A percentile compares a stretch with the other conserved stretches of the same genome.
Evolutionary conservation across 92 coral and sea anemone genomes (phyloP).

Genomic region (Zoanthus solanderi): DNA sequence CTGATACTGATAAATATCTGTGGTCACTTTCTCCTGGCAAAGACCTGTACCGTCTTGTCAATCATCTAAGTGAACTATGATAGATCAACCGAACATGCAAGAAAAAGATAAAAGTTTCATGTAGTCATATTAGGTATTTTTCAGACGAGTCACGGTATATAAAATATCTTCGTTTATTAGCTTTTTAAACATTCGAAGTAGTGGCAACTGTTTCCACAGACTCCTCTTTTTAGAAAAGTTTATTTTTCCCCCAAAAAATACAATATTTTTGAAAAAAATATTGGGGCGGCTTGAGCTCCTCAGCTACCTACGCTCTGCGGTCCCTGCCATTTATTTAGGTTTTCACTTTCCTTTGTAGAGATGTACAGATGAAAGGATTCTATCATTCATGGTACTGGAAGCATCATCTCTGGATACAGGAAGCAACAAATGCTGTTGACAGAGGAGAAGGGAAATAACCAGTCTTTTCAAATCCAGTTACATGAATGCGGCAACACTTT

Average conservation of each 20-base stretch:
- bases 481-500: slow-evolving; percentile 64
- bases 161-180: not conserved
- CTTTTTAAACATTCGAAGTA: not conserved
- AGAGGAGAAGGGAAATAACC: slow-evolving; percentile 52
- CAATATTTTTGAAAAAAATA: too few relatives aligned
- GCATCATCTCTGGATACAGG: slow-evolving; percentile 14
- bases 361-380: slow-evolving; percentile 37
- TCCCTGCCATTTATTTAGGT: not conserved
- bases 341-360: slow-evolving; percentile 41
- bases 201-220: not conserved
- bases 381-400: slow-evolving; percentile 11
- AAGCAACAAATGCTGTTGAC: slow-evolving; percentile 53
- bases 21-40: slow-evolving; percentile 22
- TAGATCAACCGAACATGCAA: slow-evolving; percentile 19
- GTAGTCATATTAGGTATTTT: not conserved
- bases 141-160: slow-evolving; percentile 37
- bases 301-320: too few relatives aligned
- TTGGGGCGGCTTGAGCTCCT: too few relatives aligned
- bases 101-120: slow-evolving; percentile 32
- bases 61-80: not conserved
- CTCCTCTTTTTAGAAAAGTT: too few relatives aligned
- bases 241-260: too few relatives aligned
- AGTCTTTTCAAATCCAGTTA: slow-evolving; percentile 45
- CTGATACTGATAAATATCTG: slow-evolving; percentile 4
- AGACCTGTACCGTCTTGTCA: not conserved